A percentile compares a stretch with the other conserved stretches of the same genome.
Conservation (phyloP, 2,797 vertebrate species). For the Micropoecilia bifurca region DNA sequence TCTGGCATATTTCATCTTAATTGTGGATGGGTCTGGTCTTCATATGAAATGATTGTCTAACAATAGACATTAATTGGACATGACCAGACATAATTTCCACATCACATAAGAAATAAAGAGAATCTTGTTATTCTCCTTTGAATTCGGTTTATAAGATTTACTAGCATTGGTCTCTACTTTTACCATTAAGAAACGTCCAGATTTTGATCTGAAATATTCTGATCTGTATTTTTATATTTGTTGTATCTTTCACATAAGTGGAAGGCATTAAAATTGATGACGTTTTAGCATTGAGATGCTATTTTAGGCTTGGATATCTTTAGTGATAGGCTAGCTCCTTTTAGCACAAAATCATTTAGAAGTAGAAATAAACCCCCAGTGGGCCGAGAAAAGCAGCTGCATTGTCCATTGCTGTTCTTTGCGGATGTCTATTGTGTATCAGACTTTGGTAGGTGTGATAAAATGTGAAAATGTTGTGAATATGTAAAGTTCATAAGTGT, state of each 20-base stretch:
- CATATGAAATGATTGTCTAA: constrained; percentile 47
- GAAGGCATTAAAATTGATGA: too few relatives aligned
- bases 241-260: background rate
- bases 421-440: too few relatives aligned
- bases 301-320: too few relatives aligned
- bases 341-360: too few relatives aligned
- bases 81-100: constrained; percentile 41
- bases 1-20: constrained; percentile 28
- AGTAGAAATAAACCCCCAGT: too few relatives aligned
- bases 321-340: too few relatives aligned
- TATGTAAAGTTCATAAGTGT: background rate
- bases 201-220: background rate
- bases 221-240: background rate
- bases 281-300: too few relatives aligned
- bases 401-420: too few relatives aligned
- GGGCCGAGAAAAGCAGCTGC: too few relatives aligned
- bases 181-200: background rate
- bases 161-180: constrained; percentile 5
- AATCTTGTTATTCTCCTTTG: constrained; percentile 38
- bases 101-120: constrained; percentile 56
- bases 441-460: background rate
- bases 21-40: constrained; percentile 30
- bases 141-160: constrained; percentile 38
- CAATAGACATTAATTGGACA: constrained; percentile 28
- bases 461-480: background rate